Percentiles rank a stretch among this genome's conserved stretches.
Conservation (phyloP, 2,888 invertebrate genomes). For the Tolmerus cingulatus region DNA sequence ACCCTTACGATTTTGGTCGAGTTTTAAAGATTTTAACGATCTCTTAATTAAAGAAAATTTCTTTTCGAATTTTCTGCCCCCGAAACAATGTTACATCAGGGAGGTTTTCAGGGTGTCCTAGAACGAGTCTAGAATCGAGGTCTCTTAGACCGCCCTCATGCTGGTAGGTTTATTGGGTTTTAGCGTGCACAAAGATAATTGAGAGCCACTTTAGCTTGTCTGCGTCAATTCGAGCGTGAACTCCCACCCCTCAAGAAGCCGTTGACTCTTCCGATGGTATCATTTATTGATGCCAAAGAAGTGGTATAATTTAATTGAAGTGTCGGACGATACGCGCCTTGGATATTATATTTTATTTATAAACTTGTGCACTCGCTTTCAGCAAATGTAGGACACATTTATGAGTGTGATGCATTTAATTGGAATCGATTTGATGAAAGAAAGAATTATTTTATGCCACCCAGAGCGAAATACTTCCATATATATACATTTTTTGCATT, state of each 20-base stretch:
- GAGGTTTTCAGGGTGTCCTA: neutral
- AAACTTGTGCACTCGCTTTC: neutral
- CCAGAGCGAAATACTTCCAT: neutral
- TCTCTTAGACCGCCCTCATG: neutral
- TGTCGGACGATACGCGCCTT: neutral
- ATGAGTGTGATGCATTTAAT: neutral
- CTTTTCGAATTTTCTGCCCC: neutral
- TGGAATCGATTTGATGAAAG: neutral
- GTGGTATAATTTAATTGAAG: conserved; percentile 8
- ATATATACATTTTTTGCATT: neutral
- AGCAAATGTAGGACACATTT: neutral
- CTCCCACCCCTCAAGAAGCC: conserved; percentile 27
- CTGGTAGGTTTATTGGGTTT: conserved; percentile 34
- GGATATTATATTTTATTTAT: neutral
- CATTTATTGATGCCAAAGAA: conserved; percentile 4
- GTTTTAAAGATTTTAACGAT: conserved; percentile 30
- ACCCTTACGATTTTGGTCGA: neutral
- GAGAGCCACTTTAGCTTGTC: conserved; percentile 19
- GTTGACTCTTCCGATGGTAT: conserved; percentile 10
- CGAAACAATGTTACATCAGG: neutral
- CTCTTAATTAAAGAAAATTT: conserved; percentile 12
- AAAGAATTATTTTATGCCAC: neutral
- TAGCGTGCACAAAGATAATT: conserved; percentile 30
- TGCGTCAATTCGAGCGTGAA: conserved; percentile 25
- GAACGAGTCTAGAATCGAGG: neutral